Conservation (phyloP, 2,797 vertebrate species). For the Xenops minutus region DNA sequence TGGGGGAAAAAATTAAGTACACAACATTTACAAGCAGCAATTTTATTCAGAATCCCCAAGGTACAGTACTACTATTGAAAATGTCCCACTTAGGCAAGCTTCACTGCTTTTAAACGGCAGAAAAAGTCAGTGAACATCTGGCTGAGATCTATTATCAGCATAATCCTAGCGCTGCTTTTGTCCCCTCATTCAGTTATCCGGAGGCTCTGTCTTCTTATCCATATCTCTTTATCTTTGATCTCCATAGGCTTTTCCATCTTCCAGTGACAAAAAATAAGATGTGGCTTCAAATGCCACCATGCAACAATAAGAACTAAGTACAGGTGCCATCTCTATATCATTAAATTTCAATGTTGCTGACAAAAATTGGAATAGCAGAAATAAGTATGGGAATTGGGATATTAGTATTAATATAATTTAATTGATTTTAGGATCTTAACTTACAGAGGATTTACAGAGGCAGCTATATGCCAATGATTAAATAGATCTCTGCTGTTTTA, state of each 20-base stretch:
- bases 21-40: slow-evolving; percentile 6
- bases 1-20: neutral
- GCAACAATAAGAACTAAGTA: neutral
- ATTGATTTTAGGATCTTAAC: neutral
- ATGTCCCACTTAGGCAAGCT: slow-evolving; percentile 55
- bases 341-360: neutral
- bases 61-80: slow-evolving; percentile 48
- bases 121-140: slow-evolving; percentile 63
- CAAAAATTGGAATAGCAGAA: neutral
- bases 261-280: neutral
- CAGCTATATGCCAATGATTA: neutral
- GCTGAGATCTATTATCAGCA: slow-evolving; percentile 55
- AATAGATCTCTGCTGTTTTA: neutral
- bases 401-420: neutral
- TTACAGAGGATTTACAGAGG: neutral
- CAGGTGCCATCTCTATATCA: neutral
- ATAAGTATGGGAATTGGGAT: neutral
- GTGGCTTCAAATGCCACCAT: neutral
- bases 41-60: slow-evolving; percentile 44
- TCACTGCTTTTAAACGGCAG: slow-evolving; percentile 62
- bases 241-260: neutral
- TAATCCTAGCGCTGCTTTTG: slow-evolving; percentile 46
- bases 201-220: neutral
- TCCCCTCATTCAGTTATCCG: neutral
- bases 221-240: slow-evolving; percentile 2